Evolutionary conservation across 2,888 invertebrate species (phyloP).

Genomic region (Hoplodrina blanda): DNA sequence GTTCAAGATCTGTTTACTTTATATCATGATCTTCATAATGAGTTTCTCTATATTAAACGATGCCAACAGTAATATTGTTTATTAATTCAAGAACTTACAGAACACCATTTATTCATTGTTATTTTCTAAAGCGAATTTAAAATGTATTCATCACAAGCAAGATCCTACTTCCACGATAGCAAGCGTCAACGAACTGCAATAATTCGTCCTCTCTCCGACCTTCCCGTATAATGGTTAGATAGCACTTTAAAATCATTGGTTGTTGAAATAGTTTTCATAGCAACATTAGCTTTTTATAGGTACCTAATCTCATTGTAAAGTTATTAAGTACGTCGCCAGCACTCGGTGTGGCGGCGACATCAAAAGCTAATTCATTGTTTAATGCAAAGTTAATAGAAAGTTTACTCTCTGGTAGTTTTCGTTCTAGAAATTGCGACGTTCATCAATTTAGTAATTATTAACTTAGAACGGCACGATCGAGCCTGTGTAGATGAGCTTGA

Average conservation of each 20-base stretch:
- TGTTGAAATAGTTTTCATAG: constrained; percentile 29
- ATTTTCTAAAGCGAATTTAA: too few relatives aligned
- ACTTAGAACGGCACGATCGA: constrained; percentile 26
- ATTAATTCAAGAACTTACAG: too few relatives aligned
- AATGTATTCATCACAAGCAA: too few relatives aligned
- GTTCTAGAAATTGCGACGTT: constrained; percentile 2
- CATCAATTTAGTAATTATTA: constrained; percentile 30
- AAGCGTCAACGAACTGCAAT: constrained; percentile 21
- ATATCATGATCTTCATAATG: constrained; percentile 11
- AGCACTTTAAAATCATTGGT: constrained; percentile 21
- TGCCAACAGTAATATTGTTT: too few relatives aligned
- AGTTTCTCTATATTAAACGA: neutral
- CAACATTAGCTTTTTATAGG: constrained; percentile 18
- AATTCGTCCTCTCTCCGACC: neutral
- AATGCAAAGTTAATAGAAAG: constrained; percentile 19
- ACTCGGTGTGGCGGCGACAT: constrained; percentile 10
- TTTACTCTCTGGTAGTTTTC: constrained; percentile 31
- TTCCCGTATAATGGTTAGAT: neutral
- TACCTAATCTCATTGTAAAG: constrained; percentile 19
- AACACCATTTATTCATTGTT: too few relatives aligned
- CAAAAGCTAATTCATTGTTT: constrained; percentile 21
- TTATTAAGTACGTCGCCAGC: constrained; percentile 24
- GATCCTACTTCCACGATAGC: constrained; percentile 5
- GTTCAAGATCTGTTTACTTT: constrained; percentile 31
- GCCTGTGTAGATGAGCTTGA: neutral